Evolutionary conservation across 2,888 invertebrate genomes (phyloP).

Genomic region (Conistra vaccinii): DNA sequence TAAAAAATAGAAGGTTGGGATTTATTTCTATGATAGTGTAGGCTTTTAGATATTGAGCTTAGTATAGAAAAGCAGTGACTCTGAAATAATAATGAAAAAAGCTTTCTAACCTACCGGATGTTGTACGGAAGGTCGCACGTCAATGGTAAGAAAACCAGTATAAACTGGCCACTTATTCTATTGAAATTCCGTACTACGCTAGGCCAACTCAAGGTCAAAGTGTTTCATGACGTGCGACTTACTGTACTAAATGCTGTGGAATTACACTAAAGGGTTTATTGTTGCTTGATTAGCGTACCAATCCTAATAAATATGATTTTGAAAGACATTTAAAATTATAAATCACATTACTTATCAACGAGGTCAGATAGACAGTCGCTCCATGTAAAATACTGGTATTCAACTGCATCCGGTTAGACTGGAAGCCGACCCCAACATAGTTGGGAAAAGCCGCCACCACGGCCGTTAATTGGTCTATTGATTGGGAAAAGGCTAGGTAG

Average conservation of each 20-base stretch:
- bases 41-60: neutral
- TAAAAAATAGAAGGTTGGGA: slow-evolving; percentile 21
- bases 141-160: neutral
- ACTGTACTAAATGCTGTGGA: neutral
- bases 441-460: too few relatives aligned
- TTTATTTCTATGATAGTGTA: slow-evolving; percentile 10
- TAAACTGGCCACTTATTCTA: neutral
- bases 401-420: too few relatives aligned
- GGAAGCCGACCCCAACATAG: too few relatives aligned
- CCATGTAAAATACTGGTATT: too few relatives aligned
- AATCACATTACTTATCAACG: neutral
- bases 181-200: neutral
- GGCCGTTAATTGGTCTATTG: too few relatives aligned
- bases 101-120: neutral
- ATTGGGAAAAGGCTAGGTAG: too few relatives aligned
- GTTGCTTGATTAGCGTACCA: neutral
- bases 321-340: neutral
- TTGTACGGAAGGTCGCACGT: neutral
- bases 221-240: neutral
- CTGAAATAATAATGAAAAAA: neutral
- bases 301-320: neutral
- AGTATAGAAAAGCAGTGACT: neutral
- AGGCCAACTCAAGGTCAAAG: neutral
- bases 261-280: neutral
- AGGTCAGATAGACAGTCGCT: too few relatives aligned